phyloP scores from a whole-genome alignment of 1,140 invertebrate species.

The Scylla paramamosain region DNA sequence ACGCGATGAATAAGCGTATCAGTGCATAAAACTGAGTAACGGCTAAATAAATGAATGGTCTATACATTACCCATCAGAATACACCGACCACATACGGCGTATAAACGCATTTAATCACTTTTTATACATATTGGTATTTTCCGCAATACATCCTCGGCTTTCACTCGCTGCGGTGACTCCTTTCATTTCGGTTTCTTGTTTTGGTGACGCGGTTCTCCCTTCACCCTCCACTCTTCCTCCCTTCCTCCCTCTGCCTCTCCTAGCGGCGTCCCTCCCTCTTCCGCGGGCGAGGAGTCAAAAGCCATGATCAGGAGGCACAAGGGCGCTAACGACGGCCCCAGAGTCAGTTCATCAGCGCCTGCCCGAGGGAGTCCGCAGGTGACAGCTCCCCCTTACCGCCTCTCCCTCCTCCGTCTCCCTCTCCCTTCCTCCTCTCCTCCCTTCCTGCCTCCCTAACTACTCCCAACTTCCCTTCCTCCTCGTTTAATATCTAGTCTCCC shows the following conservation, averaged over 20 bases:
- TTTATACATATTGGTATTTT: conserved; percentile 34
- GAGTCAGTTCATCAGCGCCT: conserved; percentile 40
- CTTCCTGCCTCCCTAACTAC: neutral
- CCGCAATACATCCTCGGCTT: conserved; percentile 35
- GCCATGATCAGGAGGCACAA: conserved; percentile 57
- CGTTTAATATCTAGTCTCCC: conserved; percentile 24
- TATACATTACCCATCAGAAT: neutral
- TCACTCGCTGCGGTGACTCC: neutral
- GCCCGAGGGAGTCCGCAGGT: conserved; percentile 30
- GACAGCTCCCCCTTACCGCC: neutral
- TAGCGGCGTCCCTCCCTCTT: neutral
- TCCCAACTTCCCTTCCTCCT: neutral
- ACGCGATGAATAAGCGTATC: neutral
- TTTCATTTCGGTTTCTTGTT: neutral
- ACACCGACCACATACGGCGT: neutral
- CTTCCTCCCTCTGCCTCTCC: neutral
- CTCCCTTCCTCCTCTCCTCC: neutral
- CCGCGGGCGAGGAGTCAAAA: conserved; percentile 4
- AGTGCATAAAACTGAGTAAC: neutral
- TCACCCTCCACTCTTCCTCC: neutral
- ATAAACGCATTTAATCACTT: neutral
- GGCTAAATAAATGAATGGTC: neutral
- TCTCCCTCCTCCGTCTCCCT: neutral
- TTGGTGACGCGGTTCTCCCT: neutral
- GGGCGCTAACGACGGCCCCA: conserved; percentile 53